Conservation (phyloP, 2,888 invertebrate genomes). For the Yponomeuta cagnagella region DNA sequence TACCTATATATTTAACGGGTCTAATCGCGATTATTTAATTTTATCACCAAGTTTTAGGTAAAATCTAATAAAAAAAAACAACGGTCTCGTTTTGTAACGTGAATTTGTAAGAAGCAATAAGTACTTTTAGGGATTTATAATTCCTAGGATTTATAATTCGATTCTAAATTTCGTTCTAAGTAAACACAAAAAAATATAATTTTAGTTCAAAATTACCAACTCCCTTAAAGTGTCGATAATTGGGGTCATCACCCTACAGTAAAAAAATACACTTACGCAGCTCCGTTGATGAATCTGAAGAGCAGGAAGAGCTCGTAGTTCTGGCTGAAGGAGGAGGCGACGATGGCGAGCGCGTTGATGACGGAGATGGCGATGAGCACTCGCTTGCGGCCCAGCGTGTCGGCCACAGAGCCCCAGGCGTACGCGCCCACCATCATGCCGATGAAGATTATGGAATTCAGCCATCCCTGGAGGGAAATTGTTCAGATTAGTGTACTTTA, state of each 20-base stretch:
- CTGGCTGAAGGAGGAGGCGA: constrained; percentile 93
- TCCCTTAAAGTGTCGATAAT: no score
- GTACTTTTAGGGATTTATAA: background rate
- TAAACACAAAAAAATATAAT: no score
- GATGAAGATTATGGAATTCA: constrained; percentile 88
- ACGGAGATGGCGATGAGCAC: constrained; percentile 92
- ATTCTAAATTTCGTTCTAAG: no score
- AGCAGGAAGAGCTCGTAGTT: constrained; percentile 91
- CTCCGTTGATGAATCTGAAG: constrained; percentile 93
- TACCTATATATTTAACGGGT: no score
- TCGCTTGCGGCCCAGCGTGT: constrained; percentile 89
- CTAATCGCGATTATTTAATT: no score
- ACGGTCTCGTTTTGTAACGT: no score
- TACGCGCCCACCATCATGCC: constrained; percentile 97
- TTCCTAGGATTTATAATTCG: no score
- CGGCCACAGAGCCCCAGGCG: constrained; percentile 94
- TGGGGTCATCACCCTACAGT: no score
- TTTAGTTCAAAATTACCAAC: no score
- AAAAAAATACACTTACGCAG: constrained; percentile 85
- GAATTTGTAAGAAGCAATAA: background rate
- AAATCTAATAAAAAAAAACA: no score
- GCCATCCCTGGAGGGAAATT: constrained; percentile 71
- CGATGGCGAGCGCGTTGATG: constrained; percentile 92
- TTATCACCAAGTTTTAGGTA: no score
- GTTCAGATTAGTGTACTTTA: background rate